Evolutionary conservation across 2,888 invertebrate species (phyloP).

Genomic region (Eupithecia centaureata): DNA sequence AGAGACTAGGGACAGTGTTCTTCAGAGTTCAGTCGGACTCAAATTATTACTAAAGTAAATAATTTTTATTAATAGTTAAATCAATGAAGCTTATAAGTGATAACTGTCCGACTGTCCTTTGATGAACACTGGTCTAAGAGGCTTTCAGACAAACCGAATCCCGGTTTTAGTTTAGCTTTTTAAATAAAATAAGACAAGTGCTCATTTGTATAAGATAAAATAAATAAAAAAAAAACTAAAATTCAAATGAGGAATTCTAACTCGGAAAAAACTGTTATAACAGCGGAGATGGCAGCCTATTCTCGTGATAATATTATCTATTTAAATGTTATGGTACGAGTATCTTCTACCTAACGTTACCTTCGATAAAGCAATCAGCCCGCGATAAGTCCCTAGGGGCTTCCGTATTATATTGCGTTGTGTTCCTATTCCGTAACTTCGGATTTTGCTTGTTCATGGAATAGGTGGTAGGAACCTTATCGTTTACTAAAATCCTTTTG

Average conservation of each 20-base stretch:
- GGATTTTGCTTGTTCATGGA: background rate
- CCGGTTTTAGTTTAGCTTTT: no score
- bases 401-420: slow-evolving; percentile 32
- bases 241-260: background rate
- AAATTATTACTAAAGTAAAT: no score
- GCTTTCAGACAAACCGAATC: no score
- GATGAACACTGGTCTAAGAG: no score
- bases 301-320: slow-evolving; percentile 32
- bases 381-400: slow-evolving; percentile 36
- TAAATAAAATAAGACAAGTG: no score
- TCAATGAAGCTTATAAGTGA: no score
- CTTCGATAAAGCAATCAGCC: slow-evolving; percentile 43
- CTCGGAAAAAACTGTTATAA: background rate
- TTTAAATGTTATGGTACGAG: slow-evolving; percentile 4
- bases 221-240: no score
- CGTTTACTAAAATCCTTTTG: background rate
- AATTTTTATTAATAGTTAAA: no score
- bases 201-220: no score
- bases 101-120: no score
- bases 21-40: no score
- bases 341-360: slow-evolving; percentile 21
- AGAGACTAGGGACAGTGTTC: no score
- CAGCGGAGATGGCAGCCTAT: slow-evolving; percentile 12
- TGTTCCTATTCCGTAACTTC: slow-evolving; percentile 24
- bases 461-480: background rate